These are phyloP conservation scores for Rallus limicola DNA, from an alignment of 2,113 vertebrate species.

Conservation along the genomic window DNA sequence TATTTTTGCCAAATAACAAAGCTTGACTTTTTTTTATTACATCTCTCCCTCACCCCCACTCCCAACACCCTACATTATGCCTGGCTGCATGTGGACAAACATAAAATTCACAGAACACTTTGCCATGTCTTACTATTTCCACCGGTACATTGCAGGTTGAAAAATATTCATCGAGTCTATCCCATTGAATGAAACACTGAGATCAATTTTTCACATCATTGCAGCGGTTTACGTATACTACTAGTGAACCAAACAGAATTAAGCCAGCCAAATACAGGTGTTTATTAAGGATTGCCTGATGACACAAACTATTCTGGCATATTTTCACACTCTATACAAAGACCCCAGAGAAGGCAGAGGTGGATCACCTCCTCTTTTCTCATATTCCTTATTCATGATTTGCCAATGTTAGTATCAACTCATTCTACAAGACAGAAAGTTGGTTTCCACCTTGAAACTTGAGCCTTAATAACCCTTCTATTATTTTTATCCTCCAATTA, in stretches of 20 bases:
- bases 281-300: background rate
- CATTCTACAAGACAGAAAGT: background rate
- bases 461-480: background rate
- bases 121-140: background rate
- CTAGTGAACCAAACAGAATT: background rate
- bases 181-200: background rate
- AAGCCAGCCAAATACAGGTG: background rate
- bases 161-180: background rate
- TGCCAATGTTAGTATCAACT: background rate
- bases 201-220: background rate
- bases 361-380: background rate
- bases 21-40: background rate
- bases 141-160: background rate
- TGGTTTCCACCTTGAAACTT: background rate
- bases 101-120: background rate
- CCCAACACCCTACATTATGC: background rate
- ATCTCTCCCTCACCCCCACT: background rate
- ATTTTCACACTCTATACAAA: background rate
- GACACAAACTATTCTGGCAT: background rate
- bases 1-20: background rate
- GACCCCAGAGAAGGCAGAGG: background rate
- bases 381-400: background rate
- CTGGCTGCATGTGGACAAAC: background rate
- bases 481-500: constrained; percentile 37
- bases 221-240: background rate